Conservation (phyloP, 2,797 vertebrate genomes). For the Enteromius argenteus region DNA sequence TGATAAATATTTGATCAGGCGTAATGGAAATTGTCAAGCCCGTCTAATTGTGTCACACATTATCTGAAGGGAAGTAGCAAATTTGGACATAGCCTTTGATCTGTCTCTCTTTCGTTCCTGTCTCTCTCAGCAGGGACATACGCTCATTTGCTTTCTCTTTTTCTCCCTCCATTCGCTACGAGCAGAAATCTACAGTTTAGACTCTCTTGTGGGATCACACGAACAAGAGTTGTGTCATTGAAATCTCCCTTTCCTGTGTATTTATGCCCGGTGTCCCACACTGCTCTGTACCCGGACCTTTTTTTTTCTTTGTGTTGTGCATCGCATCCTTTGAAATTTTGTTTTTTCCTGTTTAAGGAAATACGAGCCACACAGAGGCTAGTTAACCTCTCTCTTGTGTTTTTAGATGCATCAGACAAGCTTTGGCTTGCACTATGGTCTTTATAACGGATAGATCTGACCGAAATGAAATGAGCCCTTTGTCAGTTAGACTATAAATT, state of each 20-base stretch:
- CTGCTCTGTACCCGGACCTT: slow-evolving; percentile 37
- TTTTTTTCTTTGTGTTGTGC: slow-evolving; percentile 45
- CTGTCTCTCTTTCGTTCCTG: slow-evolving; percentile 61
- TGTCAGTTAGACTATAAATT: background rate
- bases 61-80: slow-evolving; percentile 88
- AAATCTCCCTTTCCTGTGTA: slow-evolving; percentile 50
- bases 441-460: background rate
- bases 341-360: slow-evolving; percentile 58
- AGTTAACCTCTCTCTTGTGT: background rate
- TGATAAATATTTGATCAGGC: slow-evolving; percentile 99
- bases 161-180: background rate
- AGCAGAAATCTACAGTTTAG: slow-evolving; percentile 32
- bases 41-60: slow-evolving; percentile 96
- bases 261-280: slow-evolving; percentile 35
- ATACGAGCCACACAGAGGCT: slow-evolving; percentile 33
- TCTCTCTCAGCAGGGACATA: slow-evolving; percentile 13
- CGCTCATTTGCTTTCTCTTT: slow-evolving; percentile 8
- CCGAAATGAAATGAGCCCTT: background rate
- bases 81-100: slow-evolving; percentile 84
- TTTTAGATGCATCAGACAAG: background rate
- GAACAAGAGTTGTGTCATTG: slow-evolving; percentile 49
- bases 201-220: slow-evolving; percentile 21
- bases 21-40: slow-evolving; percentile 99
- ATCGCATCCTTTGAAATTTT: slow-evolving; percentile 49
- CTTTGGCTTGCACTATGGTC: background rate